Evolutionary conservation across 2,888 invertebrate species (phyloP).

Genomic region (Agrochola lychnidis): DNA sequence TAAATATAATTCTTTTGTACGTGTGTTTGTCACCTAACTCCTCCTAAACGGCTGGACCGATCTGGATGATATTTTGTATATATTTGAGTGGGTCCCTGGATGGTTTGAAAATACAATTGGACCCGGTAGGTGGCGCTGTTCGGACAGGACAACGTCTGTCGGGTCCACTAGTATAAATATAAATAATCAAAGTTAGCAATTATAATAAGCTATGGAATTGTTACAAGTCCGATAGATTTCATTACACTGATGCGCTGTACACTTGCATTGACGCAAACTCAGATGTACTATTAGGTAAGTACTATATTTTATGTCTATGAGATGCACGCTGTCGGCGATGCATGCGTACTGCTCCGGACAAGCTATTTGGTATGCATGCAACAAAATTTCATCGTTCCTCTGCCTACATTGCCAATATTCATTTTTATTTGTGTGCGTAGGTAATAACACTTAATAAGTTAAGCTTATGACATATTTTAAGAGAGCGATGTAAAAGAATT

Average conservation of each 20-base stretch:
- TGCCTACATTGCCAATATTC: neutral
- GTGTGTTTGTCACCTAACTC: too few species aligned
- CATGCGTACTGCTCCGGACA: neutral
- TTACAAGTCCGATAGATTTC: slow-evolving; percentile 4
- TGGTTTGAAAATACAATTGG: too few species aligned
- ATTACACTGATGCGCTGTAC: slow-evolving; percentile 3
- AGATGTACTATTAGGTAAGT: too few species aligned
- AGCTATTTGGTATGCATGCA: neutral
- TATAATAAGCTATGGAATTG: too few species aligned
- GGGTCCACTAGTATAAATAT: too few species aligned
- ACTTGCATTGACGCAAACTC: neutral
- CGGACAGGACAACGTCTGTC: too few species aligned
- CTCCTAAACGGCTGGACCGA: too few species aligned
- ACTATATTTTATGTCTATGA: neutral
- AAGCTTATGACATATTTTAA: neutral
- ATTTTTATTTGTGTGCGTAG: neutral
- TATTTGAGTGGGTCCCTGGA: too few species aligned
- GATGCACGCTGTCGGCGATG: neutral
- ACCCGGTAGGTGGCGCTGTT: too few species aligned
- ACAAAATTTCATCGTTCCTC: neutral
- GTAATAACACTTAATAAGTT: neutral
- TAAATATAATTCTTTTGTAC: too few species aligned
- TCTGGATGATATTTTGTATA: too few species aligned
- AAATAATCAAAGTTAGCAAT: too few species aligned
- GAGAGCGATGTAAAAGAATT: neutral